phyloP scores from a whole-genome alignment of 2,797 vertebrate species.

The Schizopygopsis malacanthus region DNA sequence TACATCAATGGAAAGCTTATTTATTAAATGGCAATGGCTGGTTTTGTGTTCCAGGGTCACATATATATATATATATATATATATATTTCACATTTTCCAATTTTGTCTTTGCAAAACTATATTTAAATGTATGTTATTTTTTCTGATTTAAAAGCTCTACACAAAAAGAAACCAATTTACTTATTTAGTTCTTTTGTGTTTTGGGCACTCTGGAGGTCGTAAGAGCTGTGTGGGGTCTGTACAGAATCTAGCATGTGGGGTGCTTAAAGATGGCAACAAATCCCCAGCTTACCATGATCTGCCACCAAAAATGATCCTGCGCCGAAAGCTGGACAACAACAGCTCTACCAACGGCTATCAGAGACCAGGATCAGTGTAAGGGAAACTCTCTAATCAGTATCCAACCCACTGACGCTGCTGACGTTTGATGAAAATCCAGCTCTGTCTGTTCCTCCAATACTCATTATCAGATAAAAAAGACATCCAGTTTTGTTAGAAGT shows the following conservation, averaged over 20 bases:
- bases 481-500: background rate
- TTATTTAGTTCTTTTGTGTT: background rate
- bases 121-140: background rate
- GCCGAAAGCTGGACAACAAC: conserved; percentile 77
- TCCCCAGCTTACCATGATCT: conserved; percentile 79
- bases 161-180: background rate
- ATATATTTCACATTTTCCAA: no score
- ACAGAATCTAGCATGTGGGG: conserved; percentile 84
- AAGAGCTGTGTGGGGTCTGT: conserved; percentile 90
- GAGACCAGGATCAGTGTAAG: conserved; percentile 92
- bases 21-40: no score
- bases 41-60: no score
- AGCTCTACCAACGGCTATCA: conserved; percentile 90
- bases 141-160: background rate
- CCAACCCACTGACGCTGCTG: background rate
- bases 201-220: conserved; percentile 76
- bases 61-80: no score
- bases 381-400: conserved; percentile 4
- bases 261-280: conserved; percentile 80
- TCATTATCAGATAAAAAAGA: background rate
- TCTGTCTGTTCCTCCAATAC: background rate
- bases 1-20: no score
- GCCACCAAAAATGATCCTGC: conserved; percentile 81
- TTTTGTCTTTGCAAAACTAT: background rate
- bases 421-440: background rate